A percentile compares a stretch with the other conserved stretches of the same genome.
phyloP scores from a whole-genome alignment of 2,888 invertebrate genomes.

The Linhomoeus sp. region DNA sequence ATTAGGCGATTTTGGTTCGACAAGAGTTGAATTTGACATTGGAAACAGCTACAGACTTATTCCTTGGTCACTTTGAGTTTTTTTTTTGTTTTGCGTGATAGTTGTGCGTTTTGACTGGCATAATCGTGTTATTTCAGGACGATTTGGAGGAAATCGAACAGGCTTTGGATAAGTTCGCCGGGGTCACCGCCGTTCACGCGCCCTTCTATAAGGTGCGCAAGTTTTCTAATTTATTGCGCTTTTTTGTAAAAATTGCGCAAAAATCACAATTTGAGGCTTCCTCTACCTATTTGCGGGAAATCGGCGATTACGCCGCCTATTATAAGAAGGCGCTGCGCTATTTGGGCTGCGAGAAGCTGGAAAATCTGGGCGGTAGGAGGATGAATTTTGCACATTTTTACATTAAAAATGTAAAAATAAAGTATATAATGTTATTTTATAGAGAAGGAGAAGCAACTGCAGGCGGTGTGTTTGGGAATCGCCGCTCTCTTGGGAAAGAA shows the following conservation, averaged over 20 bases:
- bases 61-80: too few species aligned
- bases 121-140: slow-evolving; percentile 32
- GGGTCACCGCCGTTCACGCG: slow-evolving; percentile 77
- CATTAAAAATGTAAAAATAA: not conserved
- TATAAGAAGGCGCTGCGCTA: slow-evolving; percentile 72
- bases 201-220: slow-evolving; percentile 57
- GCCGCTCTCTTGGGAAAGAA: slow-evolving; percentile 83
- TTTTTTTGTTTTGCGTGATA: too few species aligned
- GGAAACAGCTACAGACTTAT: too few species aligned
- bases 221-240: not conserved
- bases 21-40: too few species aligned
- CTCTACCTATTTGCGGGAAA: slow-evolving; percentile 46
- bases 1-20: too few species aligned
- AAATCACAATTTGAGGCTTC: slow-evolving; percentile 39
- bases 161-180: slow-evolving; percentile 66
- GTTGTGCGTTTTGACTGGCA: too few species aligned
- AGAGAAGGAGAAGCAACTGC: slow-evolving; percentile 31
- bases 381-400: not conserved
- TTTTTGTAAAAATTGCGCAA: too few species aligned
- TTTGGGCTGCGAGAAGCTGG: slow-evolving; percentile 37
- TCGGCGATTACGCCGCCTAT: slow-evolving; percentile 74
- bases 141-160: slow-evolving; percentile 67
- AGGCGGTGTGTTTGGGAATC: slow-evolving; percentile 72
- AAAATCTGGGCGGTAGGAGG: not conserved
- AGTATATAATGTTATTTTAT: not conserved